phyloP scores from a whole-genome alignment of 2,888 invertebrate genomes.

The Abrostola triplasia region DNA sequence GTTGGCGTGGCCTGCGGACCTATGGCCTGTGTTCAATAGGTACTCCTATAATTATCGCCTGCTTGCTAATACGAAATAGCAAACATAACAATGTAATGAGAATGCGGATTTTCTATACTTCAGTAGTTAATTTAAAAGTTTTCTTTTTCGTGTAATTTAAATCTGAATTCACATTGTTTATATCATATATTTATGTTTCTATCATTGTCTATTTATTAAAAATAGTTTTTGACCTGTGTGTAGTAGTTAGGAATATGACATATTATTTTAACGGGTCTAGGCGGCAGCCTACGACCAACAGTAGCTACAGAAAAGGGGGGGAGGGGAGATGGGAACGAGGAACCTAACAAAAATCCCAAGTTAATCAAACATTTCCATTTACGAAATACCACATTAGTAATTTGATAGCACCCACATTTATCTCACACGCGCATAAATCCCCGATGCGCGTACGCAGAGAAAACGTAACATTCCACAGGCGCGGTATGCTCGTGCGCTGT shows the following conservation, averaged over 20 bases:
- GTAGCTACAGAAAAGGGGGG: no score
- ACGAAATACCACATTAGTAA: conserved; percentile 12
- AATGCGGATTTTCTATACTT: background rate
- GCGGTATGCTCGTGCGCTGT: conserved; percentile 68
- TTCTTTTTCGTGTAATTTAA: background rate
- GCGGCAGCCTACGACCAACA: no score
- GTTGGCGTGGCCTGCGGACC: conserved; percentile 8
- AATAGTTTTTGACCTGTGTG: no score
- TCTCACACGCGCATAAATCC: conserved; percentile 40
- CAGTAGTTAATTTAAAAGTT: background rate
- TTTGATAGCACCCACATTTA: conserved; percentile 38
- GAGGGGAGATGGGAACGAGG: no score
- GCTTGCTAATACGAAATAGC: conserved; percentile 9
- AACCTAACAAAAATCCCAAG: background rate
- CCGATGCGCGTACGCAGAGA: conserved; percentile 64
- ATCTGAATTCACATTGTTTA: no score
- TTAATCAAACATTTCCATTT: background rate
- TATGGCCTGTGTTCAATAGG: conserved; percentile 34
- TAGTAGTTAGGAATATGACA: no score
- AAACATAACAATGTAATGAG: background rate
- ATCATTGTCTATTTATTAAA: no score
- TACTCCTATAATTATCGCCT: conserved; percentile 27
- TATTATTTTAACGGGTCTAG: no score
- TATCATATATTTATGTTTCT: no score
- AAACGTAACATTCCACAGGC: conserved; percentile 74